Evolutionary conservation across 2,797 vertebrate species (phyloP), one percentile per base, ranked within the genome.

Genomic region (Sebastes dallii): DNA sequence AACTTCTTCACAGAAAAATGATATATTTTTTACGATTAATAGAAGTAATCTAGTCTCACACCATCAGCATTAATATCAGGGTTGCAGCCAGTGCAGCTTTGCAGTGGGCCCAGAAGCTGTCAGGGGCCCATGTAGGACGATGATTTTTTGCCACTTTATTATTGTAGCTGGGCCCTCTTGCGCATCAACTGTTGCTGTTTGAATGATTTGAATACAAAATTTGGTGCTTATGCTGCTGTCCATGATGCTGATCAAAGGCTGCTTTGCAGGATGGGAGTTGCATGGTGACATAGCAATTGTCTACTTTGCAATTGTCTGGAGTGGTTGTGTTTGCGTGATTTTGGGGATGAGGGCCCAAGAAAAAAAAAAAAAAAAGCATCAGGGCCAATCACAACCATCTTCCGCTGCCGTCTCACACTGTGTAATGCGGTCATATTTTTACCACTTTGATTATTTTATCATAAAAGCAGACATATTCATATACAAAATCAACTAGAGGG

Each of bases 401-500:
- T 54, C 10, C 10, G 9, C 52, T 54, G 52, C 52, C 3, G 9
- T n/a, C 8, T n/a, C 46, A 22, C 42, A 59, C 27, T 66, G 34
- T 50, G 20, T 69, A 68, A 70, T 70, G 12, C 27, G 20, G 12
- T 5, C 14, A 20, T n/a, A 32, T 34, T 73, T 58, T 70, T n/a
- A 7, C 9, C 27, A 70, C 73, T 72, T 78, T 86, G 78, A 80
- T 86, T 78, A 87, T 83, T 86, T 82, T 68, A 80, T 85, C 69
- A 75, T 73, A 66, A 74, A 77, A 81, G 54, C 34, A 77, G 75
- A 76, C 62, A 58, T 81, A 80, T 75, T 72, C 62, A 86, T 50
- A 85, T 59, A 84, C 78, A 78, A 88, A 92, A 84, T 91, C 85
- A 86, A 70, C 83, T 30, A 32, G 36, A 80, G 82, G 81, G 86